Percentiles rank a stretch among this genome's conserved stretches.
Conservation (phyloP, 2,113 vertebrate species). For the Narcine bancroftii region DNA sequence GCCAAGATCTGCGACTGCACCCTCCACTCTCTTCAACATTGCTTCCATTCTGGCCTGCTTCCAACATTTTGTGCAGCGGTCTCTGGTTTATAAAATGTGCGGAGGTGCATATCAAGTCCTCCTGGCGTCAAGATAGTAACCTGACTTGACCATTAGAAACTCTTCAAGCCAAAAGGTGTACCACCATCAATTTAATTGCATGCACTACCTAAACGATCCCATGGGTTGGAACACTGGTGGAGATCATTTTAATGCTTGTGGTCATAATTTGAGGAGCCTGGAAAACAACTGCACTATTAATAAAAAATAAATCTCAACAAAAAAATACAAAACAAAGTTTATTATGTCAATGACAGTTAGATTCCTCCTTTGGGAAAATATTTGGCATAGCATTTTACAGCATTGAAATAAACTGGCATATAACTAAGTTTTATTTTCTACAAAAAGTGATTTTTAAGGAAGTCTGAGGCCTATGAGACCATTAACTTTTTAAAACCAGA, state of each 20-base stretch:
- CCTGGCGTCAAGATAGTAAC: background rate
- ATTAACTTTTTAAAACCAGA: background rate
- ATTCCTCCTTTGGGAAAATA: background rate
- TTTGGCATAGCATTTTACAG: background rate
- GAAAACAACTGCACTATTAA: background rate
- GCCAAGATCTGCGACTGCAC: no score
- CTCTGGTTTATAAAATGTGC: background rate
- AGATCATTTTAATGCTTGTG: background rate
- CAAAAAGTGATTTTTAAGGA: background rate
- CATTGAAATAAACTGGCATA: background rate
- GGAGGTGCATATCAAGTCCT: background rate
- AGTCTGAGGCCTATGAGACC: background rate
- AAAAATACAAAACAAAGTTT: background rate
- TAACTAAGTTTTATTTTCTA: background rate
- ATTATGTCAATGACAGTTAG: background rate
- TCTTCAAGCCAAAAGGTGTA: background rate
- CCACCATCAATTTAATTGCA: background rate
- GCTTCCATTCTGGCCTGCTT: background rate
- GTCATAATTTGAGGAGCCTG: background rate
- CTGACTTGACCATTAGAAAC: background rate
- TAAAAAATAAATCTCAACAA: background rate
- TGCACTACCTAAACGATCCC: background rate
- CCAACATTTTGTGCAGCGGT: background rate
- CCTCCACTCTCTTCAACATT: background rate
- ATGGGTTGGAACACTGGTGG: background rate